Evolutionary conservation across 2,113 vertebrate genomes (phyloP).

Genomic region (Brachyhypopomus occidentalis): DNA sequence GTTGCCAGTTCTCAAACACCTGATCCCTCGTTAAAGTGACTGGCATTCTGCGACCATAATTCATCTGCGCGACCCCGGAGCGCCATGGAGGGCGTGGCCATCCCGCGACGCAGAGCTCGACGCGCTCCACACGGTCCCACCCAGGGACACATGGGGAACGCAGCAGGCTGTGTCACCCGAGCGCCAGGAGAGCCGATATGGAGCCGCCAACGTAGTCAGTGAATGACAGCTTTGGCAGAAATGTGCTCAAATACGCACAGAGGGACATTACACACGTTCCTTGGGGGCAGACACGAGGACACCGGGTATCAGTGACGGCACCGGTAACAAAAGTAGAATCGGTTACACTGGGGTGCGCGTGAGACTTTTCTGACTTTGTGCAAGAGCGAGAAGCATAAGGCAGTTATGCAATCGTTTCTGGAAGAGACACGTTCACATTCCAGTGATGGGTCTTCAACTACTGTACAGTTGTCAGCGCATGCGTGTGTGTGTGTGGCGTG

Average conservation of each 20-base stretch:
- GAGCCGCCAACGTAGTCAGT: no score
- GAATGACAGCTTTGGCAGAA: no score
- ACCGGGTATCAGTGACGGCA: neutral
- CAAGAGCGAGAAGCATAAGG: neutral
- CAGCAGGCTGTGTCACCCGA: no score
- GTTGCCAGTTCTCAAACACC: neutral
- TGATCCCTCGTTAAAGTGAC: conserved; percentile 61
- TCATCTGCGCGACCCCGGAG: conserved; percentile 35
- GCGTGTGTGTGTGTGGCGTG: neutral
- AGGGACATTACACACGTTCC: no score
- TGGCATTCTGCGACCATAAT: conserved; percentile 62
- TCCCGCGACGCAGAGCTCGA: no score
- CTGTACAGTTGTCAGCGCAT: conserved; percentile 55
- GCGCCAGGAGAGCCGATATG: no score
- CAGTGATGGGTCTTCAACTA: conserved; percentile 50
- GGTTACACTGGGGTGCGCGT: neutral
- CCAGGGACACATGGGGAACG: no score
- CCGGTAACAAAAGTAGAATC: neutral
- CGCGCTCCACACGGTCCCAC: no score
- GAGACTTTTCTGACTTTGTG: neutral
- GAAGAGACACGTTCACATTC: conserved; percentile 54
- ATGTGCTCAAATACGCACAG: no score
- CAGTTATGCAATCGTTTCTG: neutral
- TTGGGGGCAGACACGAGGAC: neutral
- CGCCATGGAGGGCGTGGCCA: no score